These are phyloP conservation scores for Drosophila quadrilineata DNA, from an alignment of 1,140 invertebrate genomes.

Conservation along the genomic window DNA sequence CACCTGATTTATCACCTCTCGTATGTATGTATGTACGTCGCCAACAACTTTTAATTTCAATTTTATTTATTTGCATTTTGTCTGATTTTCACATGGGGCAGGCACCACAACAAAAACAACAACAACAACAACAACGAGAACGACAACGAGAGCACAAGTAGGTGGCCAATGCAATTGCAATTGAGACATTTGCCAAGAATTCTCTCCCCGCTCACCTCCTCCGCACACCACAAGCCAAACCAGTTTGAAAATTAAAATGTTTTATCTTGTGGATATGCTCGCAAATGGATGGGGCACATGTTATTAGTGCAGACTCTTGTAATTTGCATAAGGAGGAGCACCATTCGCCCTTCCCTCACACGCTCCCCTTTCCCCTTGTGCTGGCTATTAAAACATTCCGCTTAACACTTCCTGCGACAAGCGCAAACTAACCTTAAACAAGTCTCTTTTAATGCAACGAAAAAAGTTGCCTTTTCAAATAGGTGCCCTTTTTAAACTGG, in stretches of 20 bases:
- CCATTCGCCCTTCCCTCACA: slow-evolving; percentile 42
- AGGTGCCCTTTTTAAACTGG: no score
- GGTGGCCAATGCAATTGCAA: slow-evolving; percentile 55
- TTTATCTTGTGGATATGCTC: slow-evolving; percentile 47
- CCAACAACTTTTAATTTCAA: slow-evolving; percentile 78
- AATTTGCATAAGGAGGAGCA: slow-evolving; percentile 67
- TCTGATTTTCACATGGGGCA: slow-evolving; percentile 44
- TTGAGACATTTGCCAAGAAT: slow-evolving; percentile 62
- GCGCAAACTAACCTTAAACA: slow-evolving; percentile 3
- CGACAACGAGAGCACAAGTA: slow-evolving; percentile 38
- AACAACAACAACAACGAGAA: no score
- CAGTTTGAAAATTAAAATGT: slow-evolving; percentile 65
- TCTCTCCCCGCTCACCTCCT: no score
- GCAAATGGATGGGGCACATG: slow-evolving; percentile 58
- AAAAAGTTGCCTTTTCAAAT: slow-evolving; percentile 1
- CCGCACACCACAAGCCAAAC: background rate
- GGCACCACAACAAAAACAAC: slow-evolving; percentile 11
- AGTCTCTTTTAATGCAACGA: slow-evolving; percentile 6
- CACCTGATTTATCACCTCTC: slow-evolving; percentile 81
- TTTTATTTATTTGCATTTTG: slow-evolving; percentile 75
- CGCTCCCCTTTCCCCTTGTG: no score
- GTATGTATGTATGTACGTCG: slow-evolving; percentile 46
- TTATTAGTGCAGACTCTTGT: slow-evolving; percentile 70
- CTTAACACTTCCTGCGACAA: slow-evolving; percentile 77
- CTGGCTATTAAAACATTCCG: slow-evolving; percentile 73